A percentile compares a stretch with the other conserved stretches of the same genome.
These are phyloP conservation scores for Sinocyclocheilus rhinocerous DNA, from an alignment of 2,113 vertebrate species.

Conservation along the genomic window DNA sequence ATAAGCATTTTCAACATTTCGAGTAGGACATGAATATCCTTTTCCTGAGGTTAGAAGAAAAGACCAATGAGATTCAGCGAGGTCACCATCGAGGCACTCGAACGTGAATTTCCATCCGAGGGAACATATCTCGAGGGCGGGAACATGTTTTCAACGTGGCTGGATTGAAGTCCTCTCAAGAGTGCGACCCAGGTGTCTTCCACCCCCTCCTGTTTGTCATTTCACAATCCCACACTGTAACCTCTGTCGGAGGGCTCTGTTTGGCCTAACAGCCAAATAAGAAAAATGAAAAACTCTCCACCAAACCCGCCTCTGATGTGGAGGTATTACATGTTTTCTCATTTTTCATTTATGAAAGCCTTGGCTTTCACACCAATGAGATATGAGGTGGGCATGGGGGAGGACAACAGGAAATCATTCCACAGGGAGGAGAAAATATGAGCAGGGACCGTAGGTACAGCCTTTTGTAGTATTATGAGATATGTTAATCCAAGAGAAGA, in stretches of 20 bases:
- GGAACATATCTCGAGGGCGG: not conserved
- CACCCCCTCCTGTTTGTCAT: constrained; percentile 24
- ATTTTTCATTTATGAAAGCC: constrained; percentile 44
- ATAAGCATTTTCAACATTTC: not conserved
- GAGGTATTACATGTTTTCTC: constrained; percentile 34
- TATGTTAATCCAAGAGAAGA: constrained; percentile 25
- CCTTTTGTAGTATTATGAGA: constrained; percentile 28
- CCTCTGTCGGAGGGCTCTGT: constrained; percentile 15
- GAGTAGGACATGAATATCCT: constrained; percentile 1
- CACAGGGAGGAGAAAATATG: constrained; percentile 5
- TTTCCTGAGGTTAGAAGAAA: constrained; percentile 10
- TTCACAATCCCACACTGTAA: not conserved
- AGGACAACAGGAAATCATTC: constrained; percentile 37
- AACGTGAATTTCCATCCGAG: constrained; percentile 8
- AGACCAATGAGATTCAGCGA: constrained; percentile 36
- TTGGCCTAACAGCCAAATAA: constrained; percentile 37
- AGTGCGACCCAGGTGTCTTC: constrained; percentile 37
- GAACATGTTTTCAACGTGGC: not conserved
- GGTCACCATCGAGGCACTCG: not conserved
- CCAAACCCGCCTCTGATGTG: constrained; percentile 20
- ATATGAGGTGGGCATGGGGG: constrained; percentile 16
- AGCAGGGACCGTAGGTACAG: constrained; percentile 10
- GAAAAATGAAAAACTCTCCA: constrained; percentile 27
- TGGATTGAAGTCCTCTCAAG: constrained; percentile 6
- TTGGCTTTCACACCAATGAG: constrained; percentile 14